Base-by-base conservation (phyloP, 2,888 invertebrate genomes). In the Marasmarcha lunaedactyla region DNA sequence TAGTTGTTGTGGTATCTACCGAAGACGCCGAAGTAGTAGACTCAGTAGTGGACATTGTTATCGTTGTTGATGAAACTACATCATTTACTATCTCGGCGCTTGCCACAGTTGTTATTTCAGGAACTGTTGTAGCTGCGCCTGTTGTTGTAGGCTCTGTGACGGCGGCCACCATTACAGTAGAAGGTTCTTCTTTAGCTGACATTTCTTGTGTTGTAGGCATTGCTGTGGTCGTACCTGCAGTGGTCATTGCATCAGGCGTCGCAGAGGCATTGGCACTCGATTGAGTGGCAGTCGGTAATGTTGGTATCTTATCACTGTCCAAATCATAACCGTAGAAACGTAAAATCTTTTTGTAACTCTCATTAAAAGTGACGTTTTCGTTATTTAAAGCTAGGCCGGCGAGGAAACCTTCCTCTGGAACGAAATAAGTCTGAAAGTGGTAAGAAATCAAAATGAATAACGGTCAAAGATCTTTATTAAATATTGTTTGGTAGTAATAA, bases 261-360 rank as follows among this genome's bases (percentile, higher is more conserved):
- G 50, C 54, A 2, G 60, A 56, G 14, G 45, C 57, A 44, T 57
- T 61, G 36, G 52, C 45, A 15, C 57, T 57, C 39, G 45, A 52
- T 44, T 60, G 61, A 13, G 51, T 52, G 37, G 51, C 55, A 20
- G 63, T 54, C 1, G 65, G 49, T 40, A 66, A 47, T 15, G 63
- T 63, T n/a, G 70, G 70, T 34, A 66, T 42, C 41, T 68, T 63
- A 36, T 78, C 76, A 41, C 63, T 72, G 41, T 88, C 87, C 41
- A 92, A 81, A 66, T 93, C 92, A 54, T 92, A 94, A 1, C 94
- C 94, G 55, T 94, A 94, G 64, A 93, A 93, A 47, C 87, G 84
- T 26, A 94, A 63, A 37, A 92, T 84, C 27, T 88, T 87, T 64
- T 90, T 89, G 58, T 92, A 94, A 46, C 88, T 88, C n/a, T 87